phyloP scores from a whole-genome alignment of 92 coral and sea anemone genomes.

The Epizoanthus stellaris region DNA sequence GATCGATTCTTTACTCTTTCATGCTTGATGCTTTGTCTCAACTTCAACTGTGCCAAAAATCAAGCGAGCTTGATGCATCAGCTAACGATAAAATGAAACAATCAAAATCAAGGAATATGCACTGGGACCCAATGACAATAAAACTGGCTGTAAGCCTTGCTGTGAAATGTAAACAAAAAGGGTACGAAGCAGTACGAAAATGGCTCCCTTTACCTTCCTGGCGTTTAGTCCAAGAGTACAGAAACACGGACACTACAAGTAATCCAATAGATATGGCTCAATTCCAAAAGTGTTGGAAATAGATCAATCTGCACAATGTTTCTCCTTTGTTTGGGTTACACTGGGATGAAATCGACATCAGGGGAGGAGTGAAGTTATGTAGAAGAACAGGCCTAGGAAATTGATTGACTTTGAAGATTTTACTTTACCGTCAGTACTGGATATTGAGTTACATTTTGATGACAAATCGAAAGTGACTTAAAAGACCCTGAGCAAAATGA shows the following conservation, averaged over 20 bases:
- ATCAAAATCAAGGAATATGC: background rate
- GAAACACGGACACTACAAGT: constrained; percentile 19
- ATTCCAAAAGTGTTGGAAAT: constrained; percentile 12
- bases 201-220: constrained; percentile 60
- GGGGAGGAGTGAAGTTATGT: constrained; percentile 45
- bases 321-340: constrained; percentile 32
- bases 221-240: constrained; percentile 42
- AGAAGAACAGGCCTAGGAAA: constrained; percentile 51
- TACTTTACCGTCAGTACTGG: background rate
- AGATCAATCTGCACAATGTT: background rate
- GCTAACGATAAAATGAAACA: background rate
- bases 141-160: constrained; percentile 40
- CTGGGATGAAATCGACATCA: constrained; percentile 62
- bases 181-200: constrained; percentile 49
- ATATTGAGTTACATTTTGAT: no score
- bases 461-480: no score
- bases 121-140: background rate
- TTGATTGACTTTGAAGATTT: constrained; percentile 50
- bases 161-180: constrained; percentile 51
- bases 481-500: constrained; percentile 4
- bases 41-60: no score
- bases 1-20: constrained; percentile 18
- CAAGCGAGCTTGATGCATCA: no score
- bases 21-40: constrained; percentile 15
- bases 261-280: constrained; percentile 26